Percentiles rank a stretch among this genome's conserved stretches.
These are phyloP conservation scores for Allobates femoralis DNA, from an alignment of 2,797 vertebrate genomes.

Conservation along the genomic window DNA sequence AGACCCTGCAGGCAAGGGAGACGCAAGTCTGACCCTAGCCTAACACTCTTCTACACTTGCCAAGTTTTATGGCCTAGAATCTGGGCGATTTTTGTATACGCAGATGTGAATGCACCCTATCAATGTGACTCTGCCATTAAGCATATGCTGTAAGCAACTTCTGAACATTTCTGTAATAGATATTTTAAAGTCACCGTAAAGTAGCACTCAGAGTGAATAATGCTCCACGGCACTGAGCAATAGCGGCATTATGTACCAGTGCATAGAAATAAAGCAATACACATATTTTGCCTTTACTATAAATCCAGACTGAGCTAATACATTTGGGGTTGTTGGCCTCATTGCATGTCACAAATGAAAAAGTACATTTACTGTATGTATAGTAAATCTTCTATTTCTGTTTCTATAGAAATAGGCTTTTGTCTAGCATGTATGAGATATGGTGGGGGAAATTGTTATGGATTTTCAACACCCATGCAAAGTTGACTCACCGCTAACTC, in stretches of 20 bases:
- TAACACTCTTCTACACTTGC: too few species aligned
- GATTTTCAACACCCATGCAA: neutral
- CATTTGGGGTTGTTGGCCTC: neutral
- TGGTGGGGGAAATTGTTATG: neutral
- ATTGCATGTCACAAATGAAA: neutral
- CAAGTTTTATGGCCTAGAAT: too few species aligned
- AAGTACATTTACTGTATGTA: neutral
- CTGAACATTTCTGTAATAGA: neutral
- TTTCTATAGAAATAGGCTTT: neutral
- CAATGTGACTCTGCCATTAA: too few species aligned
- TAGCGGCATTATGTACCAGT: neutral
- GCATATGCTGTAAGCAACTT: too few species aligned
- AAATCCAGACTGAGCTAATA: neutral
- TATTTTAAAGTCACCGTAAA: neutral
- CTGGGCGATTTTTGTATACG: too few species aligned
- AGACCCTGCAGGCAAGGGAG: too few species aligned
- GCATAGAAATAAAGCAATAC: neutral
- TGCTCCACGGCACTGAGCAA: neutral
- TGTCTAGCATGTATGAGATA: neutral
- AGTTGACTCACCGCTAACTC: too few species aligned
- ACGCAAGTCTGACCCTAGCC: too few species aligned
- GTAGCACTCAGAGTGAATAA: neutral
- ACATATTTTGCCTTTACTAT: neutral
- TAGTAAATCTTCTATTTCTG: neutral
- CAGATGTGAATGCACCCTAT: too few species aligned